Evolutionary conservation across 2,113 vertebrate species (phyloP), one percentile per base, ranked within the genome.

Genomic region (Microcebus griseorufus): DNA sequence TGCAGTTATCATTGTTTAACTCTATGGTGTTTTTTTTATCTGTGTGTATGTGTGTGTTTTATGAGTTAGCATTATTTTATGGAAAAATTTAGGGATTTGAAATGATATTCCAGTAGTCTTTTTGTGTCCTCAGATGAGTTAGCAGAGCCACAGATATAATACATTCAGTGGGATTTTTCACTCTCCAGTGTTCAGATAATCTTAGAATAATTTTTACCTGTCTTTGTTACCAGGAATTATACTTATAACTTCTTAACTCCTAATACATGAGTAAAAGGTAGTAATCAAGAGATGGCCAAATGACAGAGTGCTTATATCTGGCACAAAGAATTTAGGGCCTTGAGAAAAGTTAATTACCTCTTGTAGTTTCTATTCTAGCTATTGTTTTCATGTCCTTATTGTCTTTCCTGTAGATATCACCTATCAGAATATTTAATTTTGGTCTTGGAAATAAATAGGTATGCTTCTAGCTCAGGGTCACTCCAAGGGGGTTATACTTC

Each of bases 131-230:
- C 58, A 37, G 27, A 62, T 93, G 64, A 76, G 17, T 42, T 79
- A 32, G n/a, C 22, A 80, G 60, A 94, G 58, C 76, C 42, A 81
- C 10, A 55, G 37, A 73, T 83, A 25, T 11, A 69, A 86, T 48
- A 72, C 11, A 9, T n/a, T 76, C 82, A 22, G 51, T 39, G 60
- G 32, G 5, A 42, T 27, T 72, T 82, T 81, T 96, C 48, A 65
- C 34, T 93, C n/a, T 76, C 88, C n/a, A 72, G n/a, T 62, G 65
- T 93, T 93, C 64, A 67, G 53, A 78, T 94, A 48, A 93, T 93
- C 69, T 91, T 86, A 64, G 51, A 83, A 51, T 95, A 97, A 85
- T 81, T 97, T 96, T 97, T 89, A 87, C 89, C 75, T 94, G 79
- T 92, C 75, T 90, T 95, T 82, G 86, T 95, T 93, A 94, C 79